Evolutionary conservation across 2,113 vertebrate species (phyloP).

Genomic region (Grammomys surdaster): DNA sequence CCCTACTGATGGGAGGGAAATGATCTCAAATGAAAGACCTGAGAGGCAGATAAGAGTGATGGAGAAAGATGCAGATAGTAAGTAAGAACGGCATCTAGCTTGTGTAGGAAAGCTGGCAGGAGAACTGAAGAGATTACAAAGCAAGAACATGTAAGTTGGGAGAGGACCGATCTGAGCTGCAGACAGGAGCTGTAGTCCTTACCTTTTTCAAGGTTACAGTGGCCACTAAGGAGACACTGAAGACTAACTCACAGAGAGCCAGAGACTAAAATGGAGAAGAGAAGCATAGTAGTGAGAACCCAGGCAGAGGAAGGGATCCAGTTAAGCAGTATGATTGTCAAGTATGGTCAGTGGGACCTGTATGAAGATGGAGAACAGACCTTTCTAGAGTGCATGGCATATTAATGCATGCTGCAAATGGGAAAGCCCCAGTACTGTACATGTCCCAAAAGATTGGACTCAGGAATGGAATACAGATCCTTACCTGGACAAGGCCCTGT

Average conservation of each 20-base stretch:
- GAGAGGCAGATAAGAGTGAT: neutral
- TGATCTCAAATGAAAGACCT: neutral
- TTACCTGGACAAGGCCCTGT: neutral
- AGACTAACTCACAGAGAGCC: neutral
- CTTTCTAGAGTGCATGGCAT: neutral
- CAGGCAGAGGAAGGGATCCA: neutral
- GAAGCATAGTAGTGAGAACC: neutral
- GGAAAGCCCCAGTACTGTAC: neutral
- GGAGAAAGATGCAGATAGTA: neutral
- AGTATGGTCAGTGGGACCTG: neutral
- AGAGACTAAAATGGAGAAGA: neutral
- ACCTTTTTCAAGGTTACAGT: neutral
- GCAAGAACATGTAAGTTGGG: neutral
- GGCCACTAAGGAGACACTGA: neutral
- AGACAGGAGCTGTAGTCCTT: neutral
- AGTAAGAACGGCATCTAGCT: neutral
- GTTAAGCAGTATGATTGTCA: neutral
- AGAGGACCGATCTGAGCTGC: neutral
- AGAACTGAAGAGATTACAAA: neutral
- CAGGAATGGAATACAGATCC: neutral
- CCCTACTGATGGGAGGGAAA: constrained; percentile 22
- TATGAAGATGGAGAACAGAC: neutral
- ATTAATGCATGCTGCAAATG: neutral
- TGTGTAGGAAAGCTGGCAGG: neutral
- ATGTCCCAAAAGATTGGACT: neutral